Evolutionary conservation across 1,140 invertebrate genomes (phyloP).

Genomic region (Tetramorium simillimum): DNA sequence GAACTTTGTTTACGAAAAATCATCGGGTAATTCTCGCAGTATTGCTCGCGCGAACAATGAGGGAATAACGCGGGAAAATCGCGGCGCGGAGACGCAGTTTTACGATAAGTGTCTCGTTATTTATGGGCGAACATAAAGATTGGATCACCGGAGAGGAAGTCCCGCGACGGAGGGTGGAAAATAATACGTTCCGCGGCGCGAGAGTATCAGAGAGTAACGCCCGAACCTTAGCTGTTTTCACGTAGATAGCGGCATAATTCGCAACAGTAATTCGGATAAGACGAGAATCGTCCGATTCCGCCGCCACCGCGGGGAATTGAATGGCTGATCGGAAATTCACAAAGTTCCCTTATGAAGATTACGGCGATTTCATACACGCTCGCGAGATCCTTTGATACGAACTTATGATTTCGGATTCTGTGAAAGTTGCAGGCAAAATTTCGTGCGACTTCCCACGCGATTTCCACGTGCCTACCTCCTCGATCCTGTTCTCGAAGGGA

Average conservation of each 20-base stretch:
- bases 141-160: background rate
- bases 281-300: slow-evolving; percentile 4
- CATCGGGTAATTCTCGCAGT: background rate
- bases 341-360: slow-evolving; percentile 30
- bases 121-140: slow-evolving; percentile 51
- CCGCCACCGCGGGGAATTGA: background rate
- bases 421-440: slow-evolving; percentile 18
- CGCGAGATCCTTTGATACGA: slow-evolving; percentile 31
- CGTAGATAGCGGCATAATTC: slow-evolving; percentile 15
- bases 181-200: background rate
- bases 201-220: background rate
- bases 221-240: background rate
- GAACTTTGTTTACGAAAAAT: slow-evolving; percentile 19
- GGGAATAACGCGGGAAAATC: slow-evolving; percentile 33
- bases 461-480: background rate
- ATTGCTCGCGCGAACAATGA: slow-evolving; percentile 29
- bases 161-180: background rate
- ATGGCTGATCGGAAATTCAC: slow-evolving; percentile 42
- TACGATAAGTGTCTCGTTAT: slow-evolving; percentile 53
- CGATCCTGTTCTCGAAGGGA: background rate
- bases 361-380: slow-evolving; percentile 18
- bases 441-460: background rate
- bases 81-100: slow-evolving; percentile 29
- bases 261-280: slow-evolving; percentile 38
- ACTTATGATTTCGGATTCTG: slow-evolving; percentile 39